phyloP scores from a whole-genome alignment of 2,113 vertebrate genomes.

The Pongo pygmaeus region DNA sequence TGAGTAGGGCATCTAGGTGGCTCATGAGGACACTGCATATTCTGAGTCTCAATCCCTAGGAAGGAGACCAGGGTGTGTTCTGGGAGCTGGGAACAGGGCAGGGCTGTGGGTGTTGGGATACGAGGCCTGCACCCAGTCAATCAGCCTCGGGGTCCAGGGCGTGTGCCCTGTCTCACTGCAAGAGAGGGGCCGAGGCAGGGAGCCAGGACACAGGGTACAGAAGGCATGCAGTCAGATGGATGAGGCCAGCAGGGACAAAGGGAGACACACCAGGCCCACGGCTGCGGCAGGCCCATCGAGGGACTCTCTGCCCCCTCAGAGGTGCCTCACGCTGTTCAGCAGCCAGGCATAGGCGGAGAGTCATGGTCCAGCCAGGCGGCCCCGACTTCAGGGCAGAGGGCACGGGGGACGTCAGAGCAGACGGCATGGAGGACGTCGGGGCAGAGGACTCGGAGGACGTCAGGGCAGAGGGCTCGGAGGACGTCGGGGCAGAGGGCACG shows the following conservation, averaged over 20 bases:
- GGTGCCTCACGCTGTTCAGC: too few species aligned
- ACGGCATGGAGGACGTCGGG: too few species aligned
- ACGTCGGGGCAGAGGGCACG: accelerated
- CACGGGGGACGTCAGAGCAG: too few species aligned
- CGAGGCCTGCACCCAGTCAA: too few species aligned
- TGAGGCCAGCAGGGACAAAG: not conserved
- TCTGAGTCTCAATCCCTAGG: not conserved
- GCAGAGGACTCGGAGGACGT: too few species aligned
- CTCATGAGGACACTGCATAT: not conserved
- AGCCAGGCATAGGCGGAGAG: not conserved
- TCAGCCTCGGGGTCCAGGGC: not conserved
- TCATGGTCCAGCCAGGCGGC: too few species aligned
- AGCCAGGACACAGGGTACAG: not conserved
- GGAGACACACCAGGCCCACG: too few species aligned
- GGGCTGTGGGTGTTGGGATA: not conserved
- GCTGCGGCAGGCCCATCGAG: too few species aligned
- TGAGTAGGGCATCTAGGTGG: not conserved
- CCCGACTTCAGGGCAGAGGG: not conserved
- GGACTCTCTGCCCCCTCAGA: not conserved
- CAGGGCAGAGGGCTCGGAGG: too few species aligned
- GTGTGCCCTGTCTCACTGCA: not conserved
- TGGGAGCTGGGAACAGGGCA: not conserved
- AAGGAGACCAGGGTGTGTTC: not conserved
- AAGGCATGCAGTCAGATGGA: not conserved
- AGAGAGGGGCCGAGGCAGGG: not conserved